phyloP scores from a whole-genome alignment of 2,888 invertebrate genomes.

The Ceriagrion tenellum region DNA sequence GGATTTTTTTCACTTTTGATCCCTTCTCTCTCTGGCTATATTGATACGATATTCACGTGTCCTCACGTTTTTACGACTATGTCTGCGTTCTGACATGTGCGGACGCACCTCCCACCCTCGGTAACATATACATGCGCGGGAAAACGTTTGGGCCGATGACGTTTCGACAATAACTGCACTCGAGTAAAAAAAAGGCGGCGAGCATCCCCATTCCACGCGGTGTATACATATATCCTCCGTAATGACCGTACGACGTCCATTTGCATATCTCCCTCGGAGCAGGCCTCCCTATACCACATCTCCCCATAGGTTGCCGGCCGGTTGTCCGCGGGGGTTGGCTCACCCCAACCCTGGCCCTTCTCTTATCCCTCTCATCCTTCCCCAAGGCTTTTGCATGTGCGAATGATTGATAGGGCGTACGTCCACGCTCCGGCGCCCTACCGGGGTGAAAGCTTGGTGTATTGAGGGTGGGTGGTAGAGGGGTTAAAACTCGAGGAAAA shows the following conservation, averaged over 20 bases:
- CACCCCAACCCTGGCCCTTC: not conserved
- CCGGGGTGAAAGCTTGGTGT: not conserved
- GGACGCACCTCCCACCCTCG: not conserved
- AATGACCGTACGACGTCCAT: conserved; percentile 20
- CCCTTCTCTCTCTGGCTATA: not conserved
- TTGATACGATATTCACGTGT: not conserved
- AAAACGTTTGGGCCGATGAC: not conserved
- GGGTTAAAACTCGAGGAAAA: not conserved
- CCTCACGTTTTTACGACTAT: not conserved
- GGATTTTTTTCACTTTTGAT: not conserved
- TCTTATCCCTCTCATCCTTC: not conserved
- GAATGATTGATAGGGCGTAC: conserved; percentile 52
- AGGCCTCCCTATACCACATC: not conserved
- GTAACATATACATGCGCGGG: not conserved
- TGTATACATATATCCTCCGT: not conserved
- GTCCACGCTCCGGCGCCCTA: conserved; percentile 34
- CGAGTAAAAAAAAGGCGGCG: not conserved
- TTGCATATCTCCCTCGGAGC: conserved; percentile 45
- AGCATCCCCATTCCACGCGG: not conserved
- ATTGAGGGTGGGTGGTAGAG: too few species aligned
- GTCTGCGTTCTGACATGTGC: not conserved
- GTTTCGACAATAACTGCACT: conserved; percentile 22
- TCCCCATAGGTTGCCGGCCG: too few species aligned
- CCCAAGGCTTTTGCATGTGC: conserved; percentile 30
- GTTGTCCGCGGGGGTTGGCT: too few species aligned